Evolutionary conservation across 2,797 vertebrate genomes (phyloP), one percentile per base, ranked within the genome.

Genomic region (Lates japonicus): DNA sequence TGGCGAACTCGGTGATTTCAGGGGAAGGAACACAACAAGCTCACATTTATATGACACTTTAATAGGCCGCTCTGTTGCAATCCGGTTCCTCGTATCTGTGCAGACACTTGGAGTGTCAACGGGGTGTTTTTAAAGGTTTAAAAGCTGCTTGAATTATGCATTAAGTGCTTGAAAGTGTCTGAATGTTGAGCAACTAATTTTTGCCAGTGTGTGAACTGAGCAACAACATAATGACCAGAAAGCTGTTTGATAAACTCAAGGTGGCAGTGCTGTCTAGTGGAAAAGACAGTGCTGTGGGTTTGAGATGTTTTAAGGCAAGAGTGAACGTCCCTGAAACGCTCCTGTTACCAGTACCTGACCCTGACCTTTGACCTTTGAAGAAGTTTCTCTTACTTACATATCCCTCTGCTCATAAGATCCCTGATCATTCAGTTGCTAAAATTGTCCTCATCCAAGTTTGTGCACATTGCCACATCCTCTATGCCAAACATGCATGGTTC

Each of bases 21-120:
- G 63, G 70, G 70, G 63, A 75, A 72, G 65, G 77, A 92, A 90
- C 82, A 84, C 70, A 78, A 78, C 87, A 90, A 87, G 86, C 88
- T 88, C 83, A 82, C 92, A 70, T 88, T 93, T 87, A 80, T 82
- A 77, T 77, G 76, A 86, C 81, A 82, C 89, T 87, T 83, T 79
- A 81, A 87, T 81, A 42, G 68, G 65, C 16, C 35, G 46, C 19
- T 69, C 73, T 78, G 81, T 77, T 71, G 33, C 69, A 75, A 76
- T 79, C 63, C 20, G 25, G 55, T 70, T 48, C 68, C 41, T 70
- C 73, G 85, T 84, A 64, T 86, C 16, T 13, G 65, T 46, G 59
- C 70, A 86, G 81, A 85, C 22, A 48, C 51, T 83, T n/a, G 10
- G 22, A 51, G 69, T 71, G 67, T 82, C 20, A n/a, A n/a, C 44